Evolutionary conservation across 2,113 vertebrate species (phyloP).

Genomic region (Campylorhamphus procurvoides): DNA sequence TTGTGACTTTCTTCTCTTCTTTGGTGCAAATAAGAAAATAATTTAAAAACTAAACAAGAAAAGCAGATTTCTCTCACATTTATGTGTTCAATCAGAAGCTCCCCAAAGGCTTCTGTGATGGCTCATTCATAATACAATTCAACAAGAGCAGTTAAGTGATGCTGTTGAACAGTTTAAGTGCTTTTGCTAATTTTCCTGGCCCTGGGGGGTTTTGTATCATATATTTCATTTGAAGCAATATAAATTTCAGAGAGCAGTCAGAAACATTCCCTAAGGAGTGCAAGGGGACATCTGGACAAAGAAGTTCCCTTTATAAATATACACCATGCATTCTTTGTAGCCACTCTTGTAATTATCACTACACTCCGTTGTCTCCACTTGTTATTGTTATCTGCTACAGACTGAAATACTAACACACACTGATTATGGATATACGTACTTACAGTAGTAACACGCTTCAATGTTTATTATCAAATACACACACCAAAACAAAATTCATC

Average conservation of each 20-base stretch:
- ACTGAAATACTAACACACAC: not conserved
- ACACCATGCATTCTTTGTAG: not conserved
- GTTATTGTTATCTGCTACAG: conserved; percentile 29
- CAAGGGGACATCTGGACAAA: conserved; percentile 49
- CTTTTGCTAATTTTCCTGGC: conserved; percentile 49
- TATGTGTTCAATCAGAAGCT: conserved; percentile 45
- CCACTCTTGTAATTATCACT: not conserved
- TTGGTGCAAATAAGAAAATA: conserved; percentile 1
- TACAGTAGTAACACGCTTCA: not conserved
- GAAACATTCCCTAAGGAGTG: conserved; percentile 19
- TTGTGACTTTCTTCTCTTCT: not conserved
- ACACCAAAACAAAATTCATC: not conserved
- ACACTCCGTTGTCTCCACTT: conserved; percentile 17
- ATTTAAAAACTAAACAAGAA: not conserved
- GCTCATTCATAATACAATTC: conserved; percentile 61
- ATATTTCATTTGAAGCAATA: conserved; percentile 57
- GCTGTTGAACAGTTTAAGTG: conserved; percentile 50
- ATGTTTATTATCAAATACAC: conserved; percentile 4
- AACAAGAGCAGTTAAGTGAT: conserved; percentile 54
- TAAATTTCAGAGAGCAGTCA: conserved; percentile 47
- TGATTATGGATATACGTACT: not conserved
- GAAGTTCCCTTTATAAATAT: not conserved
- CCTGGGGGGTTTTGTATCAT: not conserved
- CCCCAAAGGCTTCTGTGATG: conserved; percentile 39
- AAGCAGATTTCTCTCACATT: not conserved